Conservation (phyloP, 2,888 invertebrate species). For the Lasioglossum vierecki region DNA sequence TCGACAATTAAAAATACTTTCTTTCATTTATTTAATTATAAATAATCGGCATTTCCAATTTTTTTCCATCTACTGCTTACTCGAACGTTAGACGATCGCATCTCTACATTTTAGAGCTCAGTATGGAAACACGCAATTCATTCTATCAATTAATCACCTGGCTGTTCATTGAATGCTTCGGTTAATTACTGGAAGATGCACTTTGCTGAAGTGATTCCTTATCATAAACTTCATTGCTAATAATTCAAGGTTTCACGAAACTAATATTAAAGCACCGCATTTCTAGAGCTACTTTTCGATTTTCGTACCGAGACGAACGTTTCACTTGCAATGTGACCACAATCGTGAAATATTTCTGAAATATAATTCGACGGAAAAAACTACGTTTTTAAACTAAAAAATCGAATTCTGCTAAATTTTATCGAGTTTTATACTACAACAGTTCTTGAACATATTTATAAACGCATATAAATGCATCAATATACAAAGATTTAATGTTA, state of each 20-base stretch:
- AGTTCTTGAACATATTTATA: too few species aligned
- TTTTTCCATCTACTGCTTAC: neutral
- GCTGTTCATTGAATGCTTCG: neutral
- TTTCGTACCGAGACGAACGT: neutral
- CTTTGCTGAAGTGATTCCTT: neutral
- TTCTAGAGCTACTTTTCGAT: neutral
- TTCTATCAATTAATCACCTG: constrained; percentile 6
- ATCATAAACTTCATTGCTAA: neutral
- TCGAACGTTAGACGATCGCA: neutral
- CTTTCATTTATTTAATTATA: too few species aligned
- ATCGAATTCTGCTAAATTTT: too few species aligned
- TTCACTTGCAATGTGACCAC: neutral
- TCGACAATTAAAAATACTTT: too few species aligned
- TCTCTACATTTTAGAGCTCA: neutral
- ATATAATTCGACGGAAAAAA: too few species aligned
- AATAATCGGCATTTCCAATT: neutral
- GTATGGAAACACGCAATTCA: neutral
- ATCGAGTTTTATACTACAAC: too few species aligned
- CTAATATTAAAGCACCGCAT: neutral
- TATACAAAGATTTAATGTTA: too few species aligned
- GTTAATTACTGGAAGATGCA: constrained; percentile 21
- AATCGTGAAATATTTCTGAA: too few species aligned
- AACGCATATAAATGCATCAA: too few species aligned
- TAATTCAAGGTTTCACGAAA: constrained; percentile 12
- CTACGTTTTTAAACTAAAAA: too few species aligned